Evolutionary conservation across 2,888 invertebrate species (phyloP), one percentile per base, ranked within the genome.

Genomic region (Drosophila parthenogenetica): DNA sequence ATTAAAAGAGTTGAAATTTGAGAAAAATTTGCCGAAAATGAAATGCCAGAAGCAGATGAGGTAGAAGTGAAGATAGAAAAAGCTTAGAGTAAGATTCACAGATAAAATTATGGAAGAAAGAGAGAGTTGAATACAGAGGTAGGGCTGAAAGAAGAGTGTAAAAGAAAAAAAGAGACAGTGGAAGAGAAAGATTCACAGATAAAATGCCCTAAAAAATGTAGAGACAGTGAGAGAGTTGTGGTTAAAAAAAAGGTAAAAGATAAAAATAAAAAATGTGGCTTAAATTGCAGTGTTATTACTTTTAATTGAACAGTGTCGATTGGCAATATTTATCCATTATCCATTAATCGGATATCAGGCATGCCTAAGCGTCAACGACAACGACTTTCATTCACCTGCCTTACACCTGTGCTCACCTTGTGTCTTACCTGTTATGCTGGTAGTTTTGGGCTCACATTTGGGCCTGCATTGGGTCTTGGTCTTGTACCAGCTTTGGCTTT

Each of bases 361-460:
- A 60, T 57, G 55, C 40, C 60, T 42, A 57, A 61, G 50, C 42
- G 58, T 51, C 37, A 49, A 17, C 43, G 22, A 14, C 48, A 53
- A 57, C 49, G 59, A 77, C 77, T 77, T 77, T 77, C 77, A 63
- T 73, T 77, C 76, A 75, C 71, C 71, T 70, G 75, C 46, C 59
- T 48, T 43, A 70, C 74, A 74, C 71, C 76, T 75, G 68, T 29
- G 29, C 29, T 29, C 32, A 32, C 32, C 14, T 32, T 61, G 54
- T 77, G 49, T 62, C 17, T 46, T 79, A 46, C 43, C 53, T 60
- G 42, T 35, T 29, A 29, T 29, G 29, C 29, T 48, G 46, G 51
- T 48, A 57, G 64, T 50, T 49, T 58, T 63, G 67, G 68, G 54
- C 25, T 14, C n/a, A n/a, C 42, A 32, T 55, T 57, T 62, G 73